A percentile compares a stretch with the other conserved stretches of the same genome.
Evolutionary conservation across 64 coral and sea anemone species (phyloP).

Genomic region (Trachythela sp.): DNA sequence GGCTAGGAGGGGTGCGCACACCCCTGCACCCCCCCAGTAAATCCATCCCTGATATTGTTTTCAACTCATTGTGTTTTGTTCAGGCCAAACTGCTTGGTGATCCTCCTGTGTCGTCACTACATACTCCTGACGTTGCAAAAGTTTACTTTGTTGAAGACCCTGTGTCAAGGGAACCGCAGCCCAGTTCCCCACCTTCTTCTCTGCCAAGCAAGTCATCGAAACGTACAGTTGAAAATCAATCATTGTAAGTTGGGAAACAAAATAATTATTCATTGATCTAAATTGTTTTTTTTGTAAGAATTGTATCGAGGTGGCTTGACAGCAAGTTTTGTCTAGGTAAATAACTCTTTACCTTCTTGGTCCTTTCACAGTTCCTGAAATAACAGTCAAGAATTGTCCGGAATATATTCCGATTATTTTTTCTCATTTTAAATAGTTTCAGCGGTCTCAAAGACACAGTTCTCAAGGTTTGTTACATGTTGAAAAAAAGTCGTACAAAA

Average conservation of each 20-base stretch:
- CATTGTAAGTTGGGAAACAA: not conserved
- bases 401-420: not conserved
- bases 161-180: not conserved
- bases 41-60: no score
- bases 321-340: no score
- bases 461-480: not conserved
- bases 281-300: no score
- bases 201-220: not conserved
- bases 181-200: not conserved
- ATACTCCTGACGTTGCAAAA: not conserved
- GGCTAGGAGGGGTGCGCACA: no score
- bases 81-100: not conserved
- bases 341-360: no score
- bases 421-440: not conserved
- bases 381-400: not conserved
- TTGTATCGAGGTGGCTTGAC: no score
- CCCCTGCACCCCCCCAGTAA: no score
- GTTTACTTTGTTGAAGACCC: not conserved
- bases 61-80: not conserved
- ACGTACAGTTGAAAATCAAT: not conserved
- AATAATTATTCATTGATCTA: no score
- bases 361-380: no score
- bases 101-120: not conserved
- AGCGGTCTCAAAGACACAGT: slow-evolving; percentile 6
- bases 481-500: not conserved